phyloP scores from a whole-genome alignment of 2,888 invertebrate genomes.

The Pycnomerus fuliginosus region DNA sequence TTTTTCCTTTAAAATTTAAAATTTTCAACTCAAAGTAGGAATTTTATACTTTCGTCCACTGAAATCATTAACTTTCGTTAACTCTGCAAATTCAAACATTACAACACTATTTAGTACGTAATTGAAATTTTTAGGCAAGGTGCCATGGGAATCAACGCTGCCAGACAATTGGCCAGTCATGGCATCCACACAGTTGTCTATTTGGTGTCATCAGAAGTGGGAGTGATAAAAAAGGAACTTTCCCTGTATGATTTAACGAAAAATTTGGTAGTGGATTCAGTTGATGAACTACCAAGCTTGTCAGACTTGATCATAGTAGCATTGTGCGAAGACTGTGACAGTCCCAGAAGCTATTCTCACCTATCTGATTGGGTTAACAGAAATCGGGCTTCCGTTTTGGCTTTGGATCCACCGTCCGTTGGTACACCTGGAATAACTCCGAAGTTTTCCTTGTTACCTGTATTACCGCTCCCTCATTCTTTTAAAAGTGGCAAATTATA shows the following conservation, averaged over 20 bases:
- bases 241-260: conserved; percentile 67
- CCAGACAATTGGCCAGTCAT: conserved; percentile 79
- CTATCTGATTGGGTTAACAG: conserved; percentile 69
- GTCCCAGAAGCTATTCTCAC: conserved; percentile 53
- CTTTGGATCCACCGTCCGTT: conserved; percentile 72
- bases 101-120: too few species aligned
- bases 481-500: conserved; percentile 72
- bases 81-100: too few species aligned
- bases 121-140: conserved; percentile 54
- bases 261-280: conserved; percentile 58
- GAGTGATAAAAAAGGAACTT: conserved; percentile 62
- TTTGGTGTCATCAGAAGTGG: conserved; percentile 39
- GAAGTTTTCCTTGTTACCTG: conserved; percentile 71
- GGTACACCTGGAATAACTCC: conserved; percentile 62
- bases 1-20: too few species aligned
- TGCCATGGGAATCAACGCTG: conserved; percentile 72
- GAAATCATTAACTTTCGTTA: too few species aligned
- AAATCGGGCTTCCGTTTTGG: conserved; percentile 70
- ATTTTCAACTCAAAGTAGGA: too few species aligned
- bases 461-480: conserved; percentile 67
- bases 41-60: too few species aligned
- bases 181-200: conserved; percentile 69
- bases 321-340: conserved; percentile 54
- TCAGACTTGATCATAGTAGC: conserved; percentile 61
- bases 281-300: conserved; percentile 53